Evolutionary conservation across 92 coral and sea anemone species (phyloP).

Genomic region (Heliopora coerulea): DNA sequence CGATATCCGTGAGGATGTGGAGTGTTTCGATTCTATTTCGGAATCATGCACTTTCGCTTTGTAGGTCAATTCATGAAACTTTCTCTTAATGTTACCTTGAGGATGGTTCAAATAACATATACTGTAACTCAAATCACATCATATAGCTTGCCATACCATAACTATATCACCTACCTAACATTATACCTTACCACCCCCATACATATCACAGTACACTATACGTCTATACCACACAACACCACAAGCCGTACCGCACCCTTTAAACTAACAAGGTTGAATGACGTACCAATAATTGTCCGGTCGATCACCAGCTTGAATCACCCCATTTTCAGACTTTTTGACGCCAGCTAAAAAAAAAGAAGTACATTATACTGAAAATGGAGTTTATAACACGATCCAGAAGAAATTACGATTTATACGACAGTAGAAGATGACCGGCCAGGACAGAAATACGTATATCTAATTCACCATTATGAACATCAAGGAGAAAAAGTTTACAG

Average conservation of each 20-base stretch:
- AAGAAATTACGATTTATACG: too few relatives aligned
- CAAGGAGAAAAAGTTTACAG: not conserved
- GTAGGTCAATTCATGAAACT: too few relatives aligned
- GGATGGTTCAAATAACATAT: too few relatives aligned
- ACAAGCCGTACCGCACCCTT: not conserved
- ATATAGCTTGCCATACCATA: not conserved
- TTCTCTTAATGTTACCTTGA: too few relatives aligned
- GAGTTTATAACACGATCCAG: not conserved
- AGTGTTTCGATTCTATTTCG: too few relatives aligned
- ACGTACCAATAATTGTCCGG: constrained; percentile 88
- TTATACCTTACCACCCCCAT: not conserved
- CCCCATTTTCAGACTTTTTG: constrained; percentile 61
- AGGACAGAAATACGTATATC: too few relatives aligned
- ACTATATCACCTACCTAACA: not conserved
- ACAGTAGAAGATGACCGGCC: too few relatives aligned
- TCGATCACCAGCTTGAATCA: constrained; percentile 81
- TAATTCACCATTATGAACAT: too few relatives aligned
- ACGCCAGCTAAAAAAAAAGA: constrained; percentile 57
- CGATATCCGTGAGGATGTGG: too few relatives aligned
- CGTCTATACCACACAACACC: not conserved
- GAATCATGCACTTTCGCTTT: too few relatives aligned
- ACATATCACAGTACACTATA: not conserved
- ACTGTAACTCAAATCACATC: not conserved
- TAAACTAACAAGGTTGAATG: too few relatives aligned
- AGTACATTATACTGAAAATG: too few relatives aligned